Evolutionary conservation across 1,140 invertebrate genomes (phyloP).

Genomic region (Pseudomyrmex concolor): DNA sequence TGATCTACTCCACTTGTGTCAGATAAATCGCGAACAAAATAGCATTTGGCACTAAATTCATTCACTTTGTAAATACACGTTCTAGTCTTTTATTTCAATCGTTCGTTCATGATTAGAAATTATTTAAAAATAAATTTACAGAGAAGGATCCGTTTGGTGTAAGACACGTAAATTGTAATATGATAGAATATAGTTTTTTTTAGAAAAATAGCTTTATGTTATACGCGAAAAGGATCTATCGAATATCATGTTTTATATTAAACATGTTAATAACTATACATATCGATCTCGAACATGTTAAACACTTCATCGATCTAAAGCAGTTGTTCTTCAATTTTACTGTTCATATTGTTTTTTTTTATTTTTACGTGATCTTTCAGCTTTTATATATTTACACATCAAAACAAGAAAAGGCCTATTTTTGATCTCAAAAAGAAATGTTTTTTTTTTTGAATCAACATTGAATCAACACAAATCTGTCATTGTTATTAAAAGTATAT

Average conservation of each 20-base stretch:
- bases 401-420: conserved; percentile 13
- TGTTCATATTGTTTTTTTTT: not conserved
- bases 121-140: conserved; percentile 4
- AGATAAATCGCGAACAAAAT: conserved; percentile 49
- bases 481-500: conserved; percentile 26
- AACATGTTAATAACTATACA: conserved; percentile 36
- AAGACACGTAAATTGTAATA: not conserved
- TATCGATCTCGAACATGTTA: conserved; percentile 27
- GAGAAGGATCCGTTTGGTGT: not conserved
- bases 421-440: conserved; percentile 7
- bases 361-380: not conserved
- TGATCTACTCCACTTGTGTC: conserved; percentile 57
- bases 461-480: conserved; percentile 16
- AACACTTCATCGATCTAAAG: conserved; percentile 7
- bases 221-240: not conserved
- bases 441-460: not conserved
- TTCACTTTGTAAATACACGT: conserved; percentile 25
- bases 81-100: conserved; percentile 47
- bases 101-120: not conserved
- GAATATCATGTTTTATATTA: conserved; percentile 22
- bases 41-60: conserved; percentile 24
- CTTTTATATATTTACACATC: not conserved
- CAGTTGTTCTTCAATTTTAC: not conserved
- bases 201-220: not conserved
- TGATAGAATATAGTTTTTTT: not conserved